These are phyloP conservation scores for Dermochelys coriacea DNA, from an alignment of 2,797 vertebrate genomes.

Conservation along the genomic window DNA sequence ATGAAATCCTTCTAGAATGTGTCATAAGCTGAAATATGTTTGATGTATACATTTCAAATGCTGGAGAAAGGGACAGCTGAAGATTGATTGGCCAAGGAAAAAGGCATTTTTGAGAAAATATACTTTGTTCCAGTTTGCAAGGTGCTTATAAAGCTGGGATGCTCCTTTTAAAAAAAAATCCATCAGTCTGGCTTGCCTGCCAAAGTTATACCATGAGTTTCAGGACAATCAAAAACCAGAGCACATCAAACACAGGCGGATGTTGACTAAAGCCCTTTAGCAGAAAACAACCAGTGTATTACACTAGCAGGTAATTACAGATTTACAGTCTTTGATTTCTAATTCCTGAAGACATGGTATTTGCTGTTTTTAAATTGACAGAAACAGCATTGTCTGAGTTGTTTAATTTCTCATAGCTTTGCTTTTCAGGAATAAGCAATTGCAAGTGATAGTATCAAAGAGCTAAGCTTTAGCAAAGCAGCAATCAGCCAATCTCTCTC, in stretches of 20 bases:
- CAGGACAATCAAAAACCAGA: neutral
- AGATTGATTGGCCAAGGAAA: slow-evolving; percentile 38
- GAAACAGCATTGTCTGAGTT: neutral
- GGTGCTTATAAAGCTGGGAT: neutral
- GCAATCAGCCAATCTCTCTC: neutral
- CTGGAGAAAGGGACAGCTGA: neutral
- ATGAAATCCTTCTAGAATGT: slow-evolving; percentile 32
- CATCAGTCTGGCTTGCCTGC: neutral
- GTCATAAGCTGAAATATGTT: slow-evolving; percentile 5
- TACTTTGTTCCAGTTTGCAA: slow-evolving; percentile 54
- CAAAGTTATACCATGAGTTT: neutral
- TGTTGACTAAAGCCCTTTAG: slow-evolving; percentile 14
- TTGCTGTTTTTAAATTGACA: slow-evolving; percentile 20
- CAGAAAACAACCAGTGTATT: neutral
- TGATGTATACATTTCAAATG: neutral
- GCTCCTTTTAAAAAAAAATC: slow-evolving; percentile 7
- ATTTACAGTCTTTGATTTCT: slow-evolving; percentile 36
- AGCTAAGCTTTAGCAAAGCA: neutral
- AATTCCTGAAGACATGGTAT: slow-evolving; percentile 22
- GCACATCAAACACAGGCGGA: neutral
- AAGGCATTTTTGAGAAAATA: slow-evolving; percentile 39
- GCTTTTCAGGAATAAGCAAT: neutral
- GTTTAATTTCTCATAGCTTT: neutral
- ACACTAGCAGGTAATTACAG: slow-evolving; percentile 41
- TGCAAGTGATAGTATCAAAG: neutral